Conservation (phyloP, 2,888 invertebrate species). For the Sisyra terminalis region DNA sequence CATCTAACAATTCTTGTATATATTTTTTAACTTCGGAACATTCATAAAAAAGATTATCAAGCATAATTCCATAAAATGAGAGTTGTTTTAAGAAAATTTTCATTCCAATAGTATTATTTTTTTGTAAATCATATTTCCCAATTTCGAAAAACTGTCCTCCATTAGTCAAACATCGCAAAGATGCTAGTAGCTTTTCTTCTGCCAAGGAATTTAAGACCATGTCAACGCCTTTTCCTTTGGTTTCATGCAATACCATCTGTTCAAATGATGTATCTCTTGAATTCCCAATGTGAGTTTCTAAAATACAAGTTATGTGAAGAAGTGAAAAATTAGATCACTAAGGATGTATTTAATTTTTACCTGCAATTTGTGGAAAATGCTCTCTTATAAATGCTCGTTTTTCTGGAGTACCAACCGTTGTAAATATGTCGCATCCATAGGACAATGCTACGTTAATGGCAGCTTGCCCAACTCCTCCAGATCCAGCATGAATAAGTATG, state of each 20-base stretch:
- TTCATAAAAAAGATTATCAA: conserved; percentile 37
- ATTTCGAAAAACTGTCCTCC: conserved; percentile 42
- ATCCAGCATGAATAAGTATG: conserved; percentile 74
- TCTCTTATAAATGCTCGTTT: conserved; percentile 36
- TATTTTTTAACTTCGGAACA: conserved; percentile 28
- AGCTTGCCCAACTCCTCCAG: conserved; percentile 75
- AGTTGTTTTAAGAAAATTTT: conserved; percentile 38
- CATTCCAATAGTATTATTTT: conserved; percentile 32
- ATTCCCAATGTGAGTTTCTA: background rate
- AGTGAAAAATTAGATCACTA: background rate
- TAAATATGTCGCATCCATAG: conserved; percentile 39
- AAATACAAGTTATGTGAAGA: background rate
- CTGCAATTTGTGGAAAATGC: conserved; percentile 3
- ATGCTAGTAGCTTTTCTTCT: conserved; percentile 35
- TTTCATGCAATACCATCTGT: conserved; percentile 32
- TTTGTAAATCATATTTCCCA: conserved; percentile 41
- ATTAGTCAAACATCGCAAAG: conserved; percentile 20
- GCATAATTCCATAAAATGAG: conserved; percentile 41
- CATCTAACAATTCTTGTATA: conserved; percentile 25
- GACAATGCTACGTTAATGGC: conserved; percentile 42
- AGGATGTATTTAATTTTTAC: background rate
- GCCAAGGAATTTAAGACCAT: conserved; percentile 43
- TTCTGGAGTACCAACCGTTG: conserved; percentile 39
- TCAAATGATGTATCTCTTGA: background rate
- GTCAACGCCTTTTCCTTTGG: conserved; percentile 39